Evolutionary conservation across 2,888 invertebrate species (phyloP).

Genomic region (Blastobasis lacticolella): DNA sequence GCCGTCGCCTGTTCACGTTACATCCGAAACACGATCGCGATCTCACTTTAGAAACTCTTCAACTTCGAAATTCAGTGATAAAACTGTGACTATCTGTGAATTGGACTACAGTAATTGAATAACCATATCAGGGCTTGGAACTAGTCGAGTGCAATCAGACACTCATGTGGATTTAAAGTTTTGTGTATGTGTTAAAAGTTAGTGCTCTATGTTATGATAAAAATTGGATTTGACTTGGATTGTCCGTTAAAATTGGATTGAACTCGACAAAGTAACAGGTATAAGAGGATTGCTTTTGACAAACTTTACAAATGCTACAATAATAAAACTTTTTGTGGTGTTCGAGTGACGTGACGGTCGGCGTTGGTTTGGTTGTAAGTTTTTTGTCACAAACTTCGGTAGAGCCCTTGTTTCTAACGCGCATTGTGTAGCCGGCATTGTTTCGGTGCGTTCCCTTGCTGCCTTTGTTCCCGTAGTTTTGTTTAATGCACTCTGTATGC

Average conservation of each 20-base stretch:
- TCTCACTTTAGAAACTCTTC: not conserved
- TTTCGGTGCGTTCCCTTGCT: conserved; percentile 32
- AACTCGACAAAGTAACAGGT: conserved; percentile 16
- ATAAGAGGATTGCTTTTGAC: conserved; percentile 26
- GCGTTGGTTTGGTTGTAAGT: conserved; percentile 42
- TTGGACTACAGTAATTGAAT: conserved; percentile 3
- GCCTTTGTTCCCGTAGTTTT: conserved; percentile 29
- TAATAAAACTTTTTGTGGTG: conserved; percentile 19
- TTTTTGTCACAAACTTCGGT: conserved; percentile 35
- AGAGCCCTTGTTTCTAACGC: conserved; percentile 44
- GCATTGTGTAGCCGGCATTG: conserved; percentile 52
- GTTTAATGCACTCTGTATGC: conserved; percentile 27
- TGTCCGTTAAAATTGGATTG: conserved; percentile 17
- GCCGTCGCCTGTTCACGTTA: conserved; percentile 12
- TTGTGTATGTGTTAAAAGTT: conserved; percentile 17
- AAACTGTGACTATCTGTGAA: not conserved
- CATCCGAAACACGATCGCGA: conserved; percentile 24
- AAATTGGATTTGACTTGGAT: too few species aligned
- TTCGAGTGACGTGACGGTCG: conserved; percentile 26
- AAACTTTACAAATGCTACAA: conserved; percentile 17
- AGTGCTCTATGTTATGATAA: conserved; percentile 7
- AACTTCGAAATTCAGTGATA: not conserved
- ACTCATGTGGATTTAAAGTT: too few species aligned
- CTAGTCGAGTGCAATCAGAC: conserved; percentile 3
- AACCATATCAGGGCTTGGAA: not conserved